Evolutionary conservation across 2,888 invertebrate genomes (phyloP).

Genomic region (Lissonota sp.): DNA sequence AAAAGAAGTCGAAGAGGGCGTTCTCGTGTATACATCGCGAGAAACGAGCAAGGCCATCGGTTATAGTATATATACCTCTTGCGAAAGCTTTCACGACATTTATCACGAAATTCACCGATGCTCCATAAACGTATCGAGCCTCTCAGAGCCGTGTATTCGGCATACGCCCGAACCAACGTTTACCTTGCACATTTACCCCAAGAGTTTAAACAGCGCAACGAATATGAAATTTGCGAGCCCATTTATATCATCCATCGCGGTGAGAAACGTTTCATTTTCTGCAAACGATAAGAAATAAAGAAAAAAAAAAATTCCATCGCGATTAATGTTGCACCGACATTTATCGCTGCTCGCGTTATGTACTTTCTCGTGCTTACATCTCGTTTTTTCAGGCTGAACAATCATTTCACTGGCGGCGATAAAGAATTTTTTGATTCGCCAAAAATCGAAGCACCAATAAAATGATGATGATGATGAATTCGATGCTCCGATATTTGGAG

Average conservation of each 20-base stretch:
- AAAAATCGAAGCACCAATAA: too few species aligned
- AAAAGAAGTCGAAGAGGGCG: conserved; percentile 14
- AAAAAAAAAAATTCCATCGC: neutral
- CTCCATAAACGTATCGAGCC: conserved; percentile 24
- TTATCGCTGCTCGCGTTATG: too few species aligned
- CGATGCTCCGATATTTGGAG: too few species aligned
- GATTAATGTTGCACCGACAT: neutral
- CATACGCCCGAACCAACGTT: too few species aligned
- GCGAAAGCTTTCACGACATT: conserved; percentile 40
- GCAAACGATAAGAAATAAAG: neutral
- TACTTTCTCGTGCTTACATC: too few species aligned
- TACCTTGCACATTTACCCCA: too few species aligned
- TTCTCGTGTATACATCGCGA: conserved; percentile 17
- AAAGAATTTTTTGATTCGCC: too few species aligned
- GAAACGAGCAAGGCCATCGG: conserved; percentile 41
- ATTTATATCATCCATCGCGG: neutral
- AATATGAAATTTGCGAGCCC: neutral
- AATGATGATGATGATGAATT: too few species aligned
- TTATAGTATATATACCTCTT: conserved; percentile 1
- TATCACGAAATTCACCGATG: conserved; percentile 40
- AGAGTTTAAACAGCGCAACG: too few species aligned
- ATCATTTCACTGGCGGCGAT: too few species aligned
- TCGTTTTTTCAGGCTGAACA: too few species aligned
- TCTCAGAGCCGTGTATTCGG: neutral
- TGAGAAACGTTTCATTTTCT: neutral